phyloP scores from a whole-genome alignment of 2,797 vertebrate genomes.

The Anas georgica region DNA sequence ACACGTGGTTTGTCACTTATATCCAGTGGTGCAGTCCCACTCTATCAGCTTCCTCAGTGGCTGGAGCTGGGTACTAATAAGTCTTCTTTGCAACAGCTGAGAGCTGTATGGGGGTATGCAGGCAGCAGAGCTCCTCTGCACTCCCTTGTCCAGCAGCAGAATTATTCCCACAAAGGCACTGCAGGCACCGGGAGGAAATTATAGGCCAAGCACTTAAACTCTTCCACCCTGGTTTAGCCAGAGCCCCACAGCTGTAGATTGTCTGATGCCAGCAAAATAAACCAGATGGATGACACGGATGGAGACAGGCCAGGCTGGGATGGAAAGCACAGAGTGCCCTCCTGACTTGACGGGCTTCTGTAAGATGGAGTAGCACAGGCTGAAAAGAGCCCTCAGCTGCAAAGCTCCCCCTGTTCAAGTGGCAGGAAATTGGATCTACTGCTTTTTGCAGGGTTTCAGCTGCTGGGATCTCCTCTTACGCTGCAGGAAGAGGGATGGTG shows the following conservation, averaged over 20 bases:
- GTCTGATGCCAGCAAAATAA: conserved; percentile 66
- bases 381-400: conserved; percentile 33
- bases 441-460: neutral
- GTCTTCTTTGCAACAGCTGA: neutral
- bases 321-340: conserved; percentile 43
- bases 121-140: neutral
- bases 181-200: neutral
- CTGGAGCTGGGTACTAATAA: neutral
- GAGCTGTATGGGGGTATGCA: neutral
- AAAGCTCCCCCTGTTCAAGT: neutral
- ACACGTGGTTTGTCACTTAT: neutral
- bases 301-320: conserved; percentile 61
- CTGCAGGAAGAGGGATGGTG: neutral
- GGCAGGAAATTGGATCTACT: neutral
- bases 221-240: conserved; percentile 58
- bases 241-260: conserved; percentile 63
- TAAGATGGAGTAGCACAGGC: conserved; percentile 51
- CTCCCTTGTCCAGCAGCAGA: neutral
- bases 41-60: neutral
- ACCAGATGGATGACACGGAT: conserved; percentile 56
- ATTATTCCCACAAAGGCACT: neutral
- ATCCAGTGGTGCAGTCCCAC: neutral
- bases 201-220: conserved; percentile 29
- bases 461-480: neutral
- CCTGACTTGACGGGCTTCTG: conserved; percentile 62